These are phyloP conservation scores for Megalonaias nervosa DNA, from an alignment of 1,140 invertebrate species.

Conservation along the genomic window DNA sequence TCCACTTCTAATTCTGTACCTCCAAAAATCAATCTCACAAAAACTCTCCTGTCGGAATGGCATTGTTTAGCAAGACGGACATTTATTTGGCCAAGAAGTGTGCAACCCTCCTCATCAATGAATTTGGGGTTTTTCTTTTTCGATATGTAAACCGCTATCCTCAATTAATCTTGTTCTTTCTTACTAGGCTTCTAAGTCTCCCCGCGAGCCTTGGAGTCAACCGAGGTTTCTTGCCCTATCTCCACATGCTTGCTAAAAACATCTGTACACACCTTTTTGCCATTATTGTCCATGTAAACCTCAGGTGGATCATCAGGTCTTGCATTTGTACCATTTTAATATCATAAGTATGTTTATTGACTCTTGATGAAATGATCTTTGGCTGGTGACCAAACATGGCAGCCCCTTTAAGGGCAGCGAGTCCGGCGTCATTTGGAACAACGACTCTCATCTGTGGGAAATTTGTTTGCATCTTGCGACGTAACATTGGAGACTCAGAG, in stretches of 20 bases:
- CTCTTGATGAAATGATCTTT: slow-evolving; percentile 25
- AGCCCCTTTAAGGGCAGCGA: slow-evolving; percentile 46
- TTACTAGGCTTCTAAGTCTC: slow-evolving; percentile 20
- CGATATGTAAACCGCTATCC: slow-evolving; percentile 34
- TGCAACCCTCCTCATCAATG: slow-evolving; percentile 41
- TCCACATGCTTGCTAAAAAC: slow-evolving; percentile 37
- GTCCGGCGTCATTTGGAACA: slow-evolving; percentile 43
- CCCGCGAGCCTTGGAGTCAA: slow-evolving; percentile 25
- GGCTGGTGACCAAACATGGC: slow-evolving; percentile 46
- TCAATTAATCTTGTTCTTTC: slow-evolving; percentile 12
- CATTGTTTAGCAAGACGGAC: slow-evolving; percentile 11
- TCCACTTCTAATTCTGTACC: slow-evolving; percentile 31
- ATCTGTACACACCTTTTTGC: slow-evolving; percentile 29
- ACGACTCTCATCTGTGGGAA: slow-evolving; percentile 36
- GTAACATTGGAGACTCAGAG: slow-evolving; percentile 34
- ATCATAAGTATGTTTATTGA: slow-evolving; percentile 40
- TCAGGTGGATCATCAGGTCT: slow-evolving; percentile 16
- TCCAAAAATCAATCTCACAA: slow-evolving; percentile 28
- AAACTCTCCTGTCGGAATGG: slow-evolving; percentile 19
- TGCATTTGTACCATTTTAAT: slow-evolving; percentile 22
- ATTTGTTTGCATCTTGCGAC: slow-evolving; percentile 17
- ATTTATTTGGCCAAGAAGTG: slow-evolving; percentile 23
- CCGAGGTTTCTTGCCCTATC: slow-evolving; percentile 26
- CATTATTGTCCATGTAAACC: slow-evolving; percentile 26
- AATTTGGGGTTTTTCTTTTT: slow-evolving; percentile 27